phyloP scores from a whole-genome alignment of 64 coral and sea anemone genomes.

The Anthopleura sola region DNA sequence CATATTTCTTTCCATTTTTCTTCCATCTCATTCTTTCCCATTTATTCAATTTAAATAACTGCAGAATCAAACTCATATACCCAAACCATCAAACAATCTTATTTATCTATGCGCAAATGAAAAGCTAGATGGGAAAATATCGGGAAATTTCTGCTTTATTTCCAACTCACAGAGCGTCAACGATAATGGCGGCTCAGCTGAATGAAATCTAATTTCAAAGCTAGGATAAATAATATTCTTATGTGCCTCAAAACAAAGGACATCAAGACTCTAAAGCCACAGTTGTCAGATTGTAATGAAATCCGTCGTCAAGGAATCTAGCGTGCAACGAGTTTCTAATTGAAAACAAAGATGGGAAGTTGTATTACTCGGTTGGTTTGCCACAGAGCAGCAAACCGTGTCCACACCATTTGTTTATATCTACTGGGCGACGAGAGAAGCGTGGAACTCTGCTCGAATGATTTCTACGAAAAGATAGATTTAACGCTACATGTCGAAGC shows the following conservation, averaged over 20 bases:
- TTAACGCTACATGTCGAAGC: background rate
- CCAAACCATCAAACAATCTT: background rate
- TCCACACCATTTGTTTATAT: background rate
- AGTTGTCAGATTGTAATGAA: slow-evolving; percentile 7
- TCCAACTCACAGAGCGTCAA: background rate
- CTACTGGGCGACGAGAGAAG: background rate
- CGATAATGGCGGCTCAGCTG: background rate
- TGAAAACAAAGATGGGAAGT: background rate
- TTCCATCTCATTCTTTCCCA: background rate
- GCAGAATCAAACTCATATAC: background rate
- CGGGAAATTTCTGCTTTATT: background rate
- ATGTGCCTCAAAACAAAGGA: background rate
- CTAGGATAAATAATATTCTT: background rate
- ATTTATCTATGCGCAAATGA: background rate
- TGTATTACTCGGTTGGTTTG: background rate
- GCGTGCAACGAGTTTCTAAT: background rate
- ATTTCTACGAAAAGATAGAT: background rate
- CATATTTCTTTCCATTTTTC: background rate
- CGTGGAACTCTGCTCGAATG: background rate
- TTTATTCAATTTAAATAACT: background rate
- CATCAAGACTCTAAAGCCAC: background rate
- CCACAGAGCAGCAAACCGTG: background rate
- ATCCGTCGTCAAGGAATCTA: background rate
- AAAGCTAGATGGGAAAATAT: background rate
- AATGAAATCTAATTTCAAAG: slow-evolving; percentile 1